Evolutionary conservation across 2,888 invertebrate species (phyloP), one percentile per base, ranked within the genome.

Genomic region (Leptarthrus brevirostris): DNA sequence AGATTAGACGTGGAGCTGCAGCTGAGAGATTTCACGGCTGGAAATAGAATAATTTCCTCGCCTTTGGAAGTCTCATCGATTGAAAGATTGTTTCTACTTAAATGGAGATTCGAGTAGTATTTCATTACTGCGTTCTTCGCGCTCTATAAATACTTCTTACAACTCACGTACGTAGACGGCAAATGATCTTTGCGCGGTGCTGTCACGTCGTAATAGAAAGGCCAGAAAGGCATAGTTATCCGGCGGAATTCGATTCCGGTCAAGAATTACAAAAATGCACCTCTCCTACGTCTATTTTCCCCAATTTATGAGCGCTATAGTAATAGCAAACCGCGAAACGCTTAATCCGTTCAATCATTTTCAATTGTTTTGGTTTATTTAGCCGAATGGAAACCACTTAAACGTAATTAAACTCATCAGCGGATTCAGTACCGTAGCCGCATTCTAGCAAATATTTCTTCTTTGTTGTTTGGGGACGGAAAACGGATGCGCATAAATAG

Each of bases 81-180:
- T 47, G 47, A 8, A 12, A 12, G 16, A 47, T 14, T 47, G 4
- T 3, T 14, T 47, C 3, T 47, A 47, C 12, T 47, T 47, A 14
- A 16, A 14, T 16, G 47, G 49, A 3, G 20, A 20, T 20, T 49
- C 16, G 16, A 49, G 49, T 49, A 16, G 49, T 20, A 16, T 8
- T 16, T 49, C 16, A 49, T 20, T 49, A 16, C 18, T 49, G 49
- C 49, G 49, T 20, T 49, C 16, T 49, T 20, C 3, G 40, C n/a
- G n/a, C 40, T 40, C 49, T 49, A 49, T 49, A 49, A 49, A 49
- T 49, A 49, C n/a, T n/a, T n/a, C n/a, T n/a, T n/a, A n/a, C n/a
- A n/a, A n/a, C n/a, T n/a, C n/a, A n/a, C 14, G 16, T 49, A 20
- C 49, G 3, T 44, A 40, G n/a, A 12, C 40, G 40, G 30, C 30